Conservation (phyloP, 2,113 vertebrate species). For the Petaurus breviceps region DNA sequence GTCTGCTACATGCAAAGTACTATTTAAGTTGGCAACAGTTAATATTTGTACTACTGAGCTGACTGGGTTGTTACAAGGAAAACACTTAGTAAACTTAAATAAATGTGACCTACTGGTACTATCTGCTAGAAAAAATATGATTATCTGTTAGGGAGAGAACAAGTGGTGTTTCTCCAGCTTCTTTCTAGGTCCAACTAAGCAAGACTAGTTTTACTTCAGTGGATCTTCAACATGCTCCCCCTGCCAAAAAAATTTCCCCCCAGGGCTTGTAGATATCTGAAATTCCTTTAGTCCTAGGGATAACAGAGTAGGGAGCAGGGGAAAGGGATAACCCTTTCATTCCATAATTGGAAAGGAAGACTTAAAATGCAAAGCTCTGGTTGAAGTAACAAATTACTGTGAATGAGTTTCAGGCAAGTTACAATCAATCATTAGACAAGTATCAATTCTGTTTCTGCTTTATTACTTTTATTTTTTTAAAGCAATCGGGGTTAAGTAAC, state of each 20-base stretch:
- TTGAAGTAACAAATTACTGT: neutral
- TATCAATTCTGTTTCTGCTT: neutral
- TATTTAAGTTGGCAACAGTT: neutral
- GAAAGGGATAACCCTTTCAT: neutral
- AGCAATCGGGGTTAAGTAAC: no score
- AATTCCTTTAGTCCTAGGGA: neutral
- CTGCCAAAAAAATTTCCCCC: neutral
- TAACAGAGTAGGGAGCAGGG: neutral
- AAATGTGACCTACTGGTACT: neutral
- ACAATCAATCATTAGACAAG: neutral
- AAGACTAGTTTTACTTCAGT: neutral
- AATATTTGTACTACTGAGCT: neutral
- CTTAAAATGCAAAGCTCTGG: neutral
- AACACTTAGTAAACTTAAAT: neutral
- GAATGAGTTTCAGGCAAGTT: neutral
- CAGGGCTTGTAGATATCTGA: neutral
- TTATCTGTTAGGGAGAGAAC: neutral
- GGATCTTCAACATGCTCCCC: neutral
- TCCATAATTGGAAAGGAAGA: neutral
- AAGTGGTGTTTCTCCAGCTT: neutral
- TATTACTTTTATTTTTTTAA: no score
- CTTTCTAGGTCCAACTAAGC: neutral
- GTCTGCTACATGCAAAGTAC: neutral
- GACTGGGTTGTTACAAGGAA: neutral
- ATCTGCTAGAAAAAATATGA: neutral